Base-by-base conservation (phyloP, 2,888 invertebrate genomes). In the Endotricha flammealis region DNA sequence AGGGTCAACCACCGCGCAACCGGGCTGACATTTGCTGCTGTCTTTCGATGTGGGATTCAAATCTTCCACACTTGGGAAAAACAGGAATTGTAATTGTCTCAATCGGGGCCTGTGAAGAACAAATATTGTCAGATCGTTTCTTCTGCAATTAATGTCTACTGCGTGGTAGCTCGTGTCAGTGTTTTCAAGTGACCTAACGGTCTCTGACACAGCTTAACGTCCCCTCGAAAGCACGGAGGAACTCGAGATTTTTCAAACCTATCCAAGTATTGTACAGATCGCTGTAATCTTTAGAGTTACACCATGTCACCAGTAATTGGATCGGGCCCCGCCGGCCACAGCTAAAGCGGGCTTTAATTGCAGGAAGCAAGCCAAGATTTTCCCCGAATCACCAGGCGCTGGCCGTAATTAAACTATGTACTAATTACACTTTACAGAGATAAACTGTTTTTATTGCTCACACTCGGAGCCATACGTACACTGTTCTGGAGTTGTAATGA, bases 391-490 rank as follows among this genome's bases (percentile, higher is more conserved):
- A 63, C 71, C 72, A 57, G 57, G 53, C 53, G 50, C 64, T 43
- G 58, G 36, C 47, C 48, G 68, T 76, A 79, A 80, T 81, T 82
- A 79, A 71, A 76, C 77, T 73, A 77, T 72, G 72, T 74, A 76
- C 76, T 80, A 76, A 80, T 80, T 79, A 79, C 75, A 69, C 62
- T 71, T 71, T 68, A 64, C 59, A 56, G 54, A 55, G 63, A 70
- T 66, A 69, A 70, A 69, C 68, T 60, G 68, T 65, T 74, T 71
- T 73, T 73, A 70, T 68, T 65, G 57, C 58, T 47, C 50, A 53
- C 52, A 58, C 50, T 41, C 34, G 38, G 34, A 42, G 17, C 39
- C 33, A 29, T 39, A 42, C 42, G 42, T 37, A 42, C 41, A 36
- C 38, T 46, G 46, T 47, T 42, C 30, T 38, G 34, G 38, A 42